A percentile compares a stretch with the other conserved stretches of the same genome.
Evolutionary conservation across 2,888 invertebrate species (phyloP).

Genomic region (Plutella xylostella): DNA sequence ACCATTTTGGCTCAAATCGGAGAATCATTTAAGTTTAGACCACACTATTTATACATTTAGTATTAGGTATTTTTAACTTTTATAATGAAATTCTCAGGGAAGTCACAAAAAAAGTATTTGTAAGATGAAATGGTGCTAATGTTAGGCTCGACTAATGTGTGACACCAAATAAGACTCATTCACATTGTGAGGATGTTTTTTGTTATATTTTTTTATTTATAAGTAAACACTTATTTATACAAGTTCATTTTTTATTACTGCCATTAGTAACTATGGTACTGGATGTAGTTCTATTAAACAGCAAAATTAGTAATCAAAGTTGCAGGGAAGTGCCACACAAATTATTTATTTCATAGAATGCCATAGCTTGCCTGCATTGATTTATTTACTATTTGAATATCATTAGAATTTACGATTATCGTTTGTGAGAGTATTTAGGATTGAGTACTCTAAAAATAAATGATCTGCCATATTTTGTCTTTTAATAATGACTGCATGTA

Average conservation of each 20-base stretch:
- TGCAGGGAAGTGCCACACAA: conserved; percentile 63
- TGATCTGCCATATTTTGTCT: conserved; percentile 69
- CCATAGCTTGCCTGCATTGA: conserved; percentile 68
- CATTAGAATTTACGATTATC: conserved; percentile 43
- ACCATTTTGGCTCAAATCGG: conserved; percentile 65
- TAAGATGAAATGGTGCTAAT: conserved; percentile 68
- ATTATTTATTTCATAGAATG: conserved; percentile 61
- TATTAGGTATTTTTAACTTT: conserved; percentile 68
- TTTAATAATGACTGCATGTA: conserved; percentile 62
- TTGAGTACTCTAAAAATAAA: conserved; percentile 64
- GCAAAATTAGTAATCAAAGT: conserved; percentile 48
- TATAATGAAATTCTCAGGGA: conserved; percentile 64
- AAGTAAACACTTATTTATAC: conserved; percentile 53
- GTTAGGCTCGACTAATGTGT: conserved; percentile 66
- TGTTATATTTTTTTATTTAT: conserved; percentile 65
- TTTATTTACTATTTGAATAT: conserved; percentile 50
- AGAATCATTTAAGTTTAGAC: conserved; percentile 55
- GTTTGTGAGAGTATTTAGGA: conserved; percentile 60
- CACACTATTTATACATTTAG: conserved; percentile 61
- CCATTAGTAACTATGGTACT: conserved; percentile 58
- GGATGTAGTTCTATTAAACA: conserved; percentile 38
- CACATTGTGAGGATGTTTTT: conserved; percentile 58
- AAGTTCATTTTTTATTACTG: conserved; percentile 60
- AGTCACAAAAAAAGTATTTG: conserved; percentile 64
- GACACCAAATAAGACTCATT: conserved; percentile 68